Conservation (phyloP, 2,888 invertebrate genomes). For the Acheta domesticus region DNA sequence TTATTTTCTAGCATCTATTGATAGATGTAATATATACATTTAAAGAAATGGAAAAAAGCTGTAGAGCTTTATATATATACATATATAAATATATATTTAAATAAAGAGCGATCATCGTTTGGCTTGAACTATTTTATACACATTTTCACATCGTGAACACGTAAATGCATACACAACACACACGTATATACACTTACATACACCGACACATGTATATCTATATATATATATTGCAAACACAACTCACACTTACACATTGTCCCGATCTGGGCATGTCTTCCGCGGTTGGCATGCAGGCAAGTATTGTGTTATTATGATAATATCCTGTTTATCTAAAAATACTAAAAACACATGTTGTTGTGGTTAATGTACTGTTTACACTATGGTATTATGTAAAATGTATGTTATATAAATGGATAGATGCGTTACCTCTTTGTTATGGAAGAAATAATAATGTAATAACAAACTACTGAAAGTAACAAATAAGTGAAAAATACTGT, state of each 20-base stretch:
- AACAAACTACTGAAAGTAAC: slow-evolving; percentile 34
- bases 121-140: slow-evolving; percentile 29
- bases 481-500: slow-evolving; percentile 36
- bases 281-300: slow-evolving; percentile 38
- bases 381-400: slow-evolving; percentile 40
- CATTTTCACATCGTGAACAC: slow-evolving; percentile 25
- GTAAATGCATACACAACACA: slow-evolving; percentile 29
- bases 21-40: slow-evolving; percentile 22
- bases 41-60: background rate
- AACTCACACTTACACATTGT: slow-evolving; percentile 33
- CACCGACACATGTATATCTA: slow-evolving; percentile 30
- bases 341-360: slow-evolving; percentile 36
- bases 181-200: slow-evolving; percentile 28
- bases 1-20: slow-evolving; percentile 21
- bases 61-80: slow-evolving; percentile 18
- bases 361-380: slow-evolving; percentile 39
- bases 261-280: slow-evolving; percentile 39
- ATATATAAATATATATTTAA: slow-evolving; percentile 19
- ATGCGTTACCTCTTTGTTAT: slow-evolving; percentile 39
- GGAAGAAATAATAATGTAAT: slow-evolving; percentile 37
- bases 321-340: slow-evolving; percentile 36
- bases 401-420: slow-evolving; percentile 39
- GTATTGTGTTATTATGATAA: slow-evolving; percentile 34
- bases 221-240: slow-evolving; percentile 23
- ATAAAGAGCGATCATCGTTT: slow-evolving; percentile 34